Base-by-base conservation (phyloP, 1,140 invertebrate species). In the Leucophenga varia region DNA sequence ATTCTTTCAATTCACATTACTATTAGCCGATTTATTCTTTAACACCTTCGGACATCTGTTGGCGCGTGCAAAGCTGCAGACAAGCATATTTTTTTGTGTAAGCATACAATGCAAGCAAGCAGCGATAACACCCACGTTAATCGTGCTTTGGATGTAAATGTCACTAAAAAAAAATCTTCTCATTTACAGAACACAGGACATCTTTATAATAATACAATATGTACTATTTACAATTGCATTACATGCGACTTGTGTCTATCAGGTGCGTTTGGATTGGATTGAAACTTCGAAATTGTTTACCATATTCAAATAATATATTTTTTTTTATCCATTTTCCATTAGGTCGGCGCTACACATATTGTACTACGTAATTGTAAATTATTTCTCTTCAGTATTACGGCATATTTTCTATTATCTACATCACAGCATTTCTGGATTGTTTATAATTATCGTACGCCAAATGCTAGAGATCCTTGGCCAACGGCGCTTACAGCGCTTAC, bases 171-270 rank as follows among this genome's bases (percentile, higher is more conserved):
- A 25, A 45, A 12, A 14, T 52, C 47, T 51, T 43, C 18, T 48
- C 14, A 20, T 39, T 77, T 79, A 52, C 53, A 88, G 86, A 43
- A 79, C 82, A 52, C 86, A 88, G 76, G 85, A 87, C 64, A 78
- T 85, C 35, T 84, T 83, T 56, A 75, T 87, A 3, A 80, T 88
- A 28, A 72, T 85, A 20, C 80, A 85, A 5, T 74, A 88, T 37
- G 80, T 84, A 1, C 69, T 82, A 28, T 78, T 87, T 41, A 67
- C 87, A 13, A 78, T 86, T 45, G 83, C 81, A 41, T 82, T 88
- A 45, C 87, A 87, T 61, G 84, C 84, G 3, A 88, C 86, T 6
- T 87, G 86, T 61, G 79, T 86, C 51, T 87, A 87, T 75, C 84
- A 88, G 78, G 86, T 87, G 77, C 60, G 63, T 40, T 45, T 32